Base-by-base conservation (phyloP, 1,140 invertebrate genomes). In the Penaeus chinensis region DNA sequence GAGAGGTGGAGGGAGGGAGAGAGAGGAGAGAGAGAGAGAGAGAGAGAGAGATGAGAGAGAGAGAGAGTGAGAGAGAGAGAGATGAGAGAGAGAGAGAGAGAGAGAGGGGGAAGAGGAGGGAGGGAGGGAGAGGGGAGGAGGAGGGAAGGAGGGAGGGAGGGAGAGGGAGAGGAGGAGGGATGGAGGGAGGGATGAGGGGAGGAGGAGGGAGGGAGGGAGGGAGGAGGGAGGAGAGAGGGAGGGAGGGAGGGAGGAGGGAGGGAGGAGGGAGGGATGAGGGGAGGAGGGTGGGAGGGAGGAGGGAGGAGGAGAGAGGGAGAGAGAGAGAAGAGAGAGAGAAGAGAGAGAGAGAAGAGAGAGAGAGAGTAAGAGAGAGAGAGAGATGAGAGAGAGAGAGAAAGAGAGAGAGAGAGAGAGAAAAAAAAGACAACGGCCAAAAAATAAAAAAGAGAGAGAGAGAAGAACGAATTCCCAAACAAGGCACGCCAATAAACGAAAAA, bases 91-190 rank as follows among this genome's bases (percentile, higher is more conserved):
- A 19, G n/a, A 10, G 13, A 18, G 66, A 69, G 47, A 13, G 47
- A 47, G 47, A 47, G 42, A 47, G 4, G 11, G 4, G 11, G 4
- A 5, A 13, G 4, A 13, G 11, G 4, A 47, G 47, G 4, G 11
- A 13, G 4, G 4, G 4, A 13, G 11, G 4, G 11, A 13, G 4
- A 13, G 0, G 42, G 42, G 42, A 47, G 47, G 4, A 3, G 19
- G 78, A 80, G 22, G 47, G 80, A 42, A 60, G 47, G 60, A 82
- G 54, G 37, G 60, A 82, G 61, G 66, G 54, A 81, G n/a, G 37
- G 54, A 61, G 78, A 24, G 4, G 18, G 37, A 47, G 20, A n/a
- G 3, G 54, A 10, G 16, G 54, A 32, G 37, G n/a, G 54, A 78
- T 1, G 54, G 47, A 4, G 32, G 37, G 54, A 54, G 0, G 27